Base-by-base conservation (phyloP, 2,113 vertebrate genomes). In the Melierax canorus region DNA sequence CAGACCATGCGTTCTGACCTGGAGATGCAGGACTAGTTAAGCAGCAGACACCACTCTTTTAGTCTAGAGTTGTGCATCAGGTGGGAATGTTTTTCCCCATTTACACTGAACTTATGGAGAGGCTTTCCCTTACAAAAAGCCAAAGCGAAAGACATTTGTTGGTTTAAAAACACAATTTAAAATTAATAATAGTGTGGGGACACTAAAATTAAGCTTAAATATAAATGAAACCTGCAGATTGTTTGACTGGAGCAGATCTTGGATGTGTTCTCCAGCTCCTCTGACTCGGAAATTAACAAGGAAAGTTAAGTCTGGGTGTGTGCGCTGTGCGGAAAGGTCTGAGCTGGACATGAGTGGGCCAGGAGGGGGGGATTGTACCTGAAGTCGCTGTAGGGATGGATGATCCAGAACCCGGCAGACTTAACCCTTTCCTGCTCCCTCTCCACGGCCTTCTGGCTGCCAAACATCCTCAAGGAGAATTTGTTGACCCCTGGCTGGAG, bases 351-450 rank as follows among this genome's bases (percentile, higher is more conserved):
- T 15, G 66, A 88, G 53, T 14, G 62, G 67, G 66, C 30, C 6
- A 6, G 72, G 53, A 58, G 20, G 43, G 36, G 56, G 56, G n/a
- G 19, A 8, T 3, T 89, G 98, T 99, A 99, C 99, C 99, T 99
- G 99, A 99, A 99, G 98, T 99, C 99, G 95, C 99, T 99, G 98
- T 99, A 99, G 36, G 99, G 99, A 94, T 99, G 99, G 98, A 99
- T 99, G 98, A 99, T 99, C 99, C 99, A 99, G 98, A 99, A 99
- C 77, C 99, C 99, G 18, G 99, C 99, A 53, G 99, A 99, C 94
- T 99, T 99, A 93, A 99, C 99, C 96, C 99, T 98, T 98, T 99
- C 99, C 88, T 99, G 99, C 71, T 99, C 99, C 48, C 99, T 98
- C 97, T 99, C 99, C 91, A 99, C 99, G 45, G 99, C 99, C 98